These are phyloP conservation scores for Tetranychus truncatus DNA, from an alignment of 2,888 invertebrate genomes.

Conservation along the genomic window DNA sequence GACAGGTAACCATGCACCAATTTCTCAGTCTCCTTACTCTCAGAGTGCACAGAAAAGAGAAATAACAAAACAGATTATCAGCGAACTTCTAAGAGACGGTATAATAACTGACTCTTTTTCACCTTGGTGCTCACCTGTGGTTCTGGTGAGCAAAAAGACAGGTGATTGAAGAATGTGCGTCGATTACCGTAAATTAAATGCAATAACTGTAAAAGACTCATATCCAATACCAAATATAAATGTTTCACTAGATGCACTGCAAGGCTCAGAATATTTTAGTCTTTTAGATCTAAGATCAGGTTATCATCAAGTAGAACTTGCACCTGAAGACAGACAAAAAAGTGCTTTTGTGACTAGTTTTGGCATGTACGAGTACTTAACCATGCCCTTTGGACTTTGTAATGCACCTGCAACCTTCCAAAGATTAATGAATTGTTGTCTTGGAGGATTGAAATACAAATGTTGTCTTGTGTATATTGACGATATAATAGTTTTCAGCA, in stretches of 20 bases:
- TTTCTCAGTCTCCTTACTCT: no score
- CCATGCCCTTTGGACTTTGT: conserved; percentile 26
- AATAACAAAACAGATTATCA: no score
- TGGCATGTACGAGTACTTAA: conserved; percentile 24
- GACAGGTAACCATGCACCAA: no score
- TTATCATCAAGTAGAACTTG: conserved; percentile 27
- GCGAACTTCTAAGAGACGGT: no score
- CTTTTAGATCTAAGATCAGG: conserved; percentile 25
- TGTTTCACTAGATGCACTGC: conserved; percentile 24
- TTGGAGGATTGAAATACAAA: conserved; percentile 24
- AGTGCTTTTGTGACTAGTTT: conserved; percentile 26
- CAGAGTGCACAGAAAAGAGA: no score
- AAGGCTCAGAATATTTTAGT: conserved; percentile 22
- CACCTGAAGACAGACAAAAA: conserved; percentile 23
- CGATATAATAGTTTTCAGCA: conserved; percentile 25
- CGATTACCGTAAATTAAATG: conserved; percentile 9
- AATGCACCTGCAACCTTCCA: conserved; percentile 27
- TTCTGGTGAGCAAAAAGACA: conserved; percentile 7
- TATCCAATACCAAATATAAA: conserved; percentile 27
- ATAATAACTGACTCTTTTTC: no score
- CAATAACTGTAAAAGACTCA: conserved; percentile 21
- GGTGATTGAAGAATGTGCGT: conserved; percentile 2
- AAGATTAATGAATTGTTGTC: conserved; percentile 24
- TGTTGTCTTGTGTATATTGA: conserved; percentile 25
- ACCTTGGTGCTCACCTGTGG: neutral